Base-by-base conservation (phyloP, 1,140 invertebrate genomes). In the Pseudomyrmex gracilis region DNA sequence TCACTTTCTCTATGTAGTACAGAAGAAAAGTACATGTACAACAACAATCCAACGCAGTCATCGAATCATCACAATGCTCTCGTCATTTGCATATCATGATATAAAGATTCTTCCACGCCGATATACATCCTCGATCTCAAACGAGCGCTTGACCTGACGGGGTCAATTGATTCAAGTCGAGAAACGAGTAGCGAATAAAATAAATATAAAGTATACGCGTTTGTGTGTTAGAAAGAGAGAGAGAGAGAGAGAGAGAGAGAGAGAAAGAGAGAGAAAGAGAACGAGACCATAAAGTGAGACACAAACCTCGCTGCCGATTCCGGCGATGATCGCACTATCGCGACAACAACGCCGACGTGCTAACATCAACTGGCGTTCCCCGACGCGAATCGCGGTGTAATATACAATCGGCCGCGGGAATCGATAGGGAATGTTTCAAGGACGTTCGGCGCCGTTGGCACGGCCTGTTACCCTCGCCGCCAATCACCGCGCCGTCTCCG, bases 361-460 rank as follows among this genome's bases (percentile, higher is more conserved):
- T 63, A 22, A 12, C 51, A 43, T 57, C 76, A 84, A 90, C 89
- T 90, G 83, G 17, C 86, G 83, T 87, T 55, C 68, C 76, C 88
- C 68, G 43, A 68, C 66, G 58, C 55, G 60, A 68, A 68, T 34
- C 83, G 20, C 60, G 66, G 15, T 57, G 85, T 86, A 82, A 89
- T 89, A 88, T 90, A 88, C 96, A 34, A 34, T 34, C 95, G 97
- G 97, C 96, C 96, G 74, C 95, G 94, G 90, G 87, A 90, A 91
- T 91, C 90, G 88, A 91, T 91, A 90, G 82, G 86, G 66, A 91
- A 89, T 86, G 83, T 90, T 91, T 91, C 88, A 91, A 91, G 90
- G 89, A 90, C 90, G 63, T 64, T 73, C 70, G 63, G 76, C 78
- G 64, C 15, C 24, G 53, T 68, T 78, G 58, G 73, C 49, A 68